Base-by-base conservation (phyloP, 2,888 invertebrate genomes). In the Drosophila siamana region DNA sequence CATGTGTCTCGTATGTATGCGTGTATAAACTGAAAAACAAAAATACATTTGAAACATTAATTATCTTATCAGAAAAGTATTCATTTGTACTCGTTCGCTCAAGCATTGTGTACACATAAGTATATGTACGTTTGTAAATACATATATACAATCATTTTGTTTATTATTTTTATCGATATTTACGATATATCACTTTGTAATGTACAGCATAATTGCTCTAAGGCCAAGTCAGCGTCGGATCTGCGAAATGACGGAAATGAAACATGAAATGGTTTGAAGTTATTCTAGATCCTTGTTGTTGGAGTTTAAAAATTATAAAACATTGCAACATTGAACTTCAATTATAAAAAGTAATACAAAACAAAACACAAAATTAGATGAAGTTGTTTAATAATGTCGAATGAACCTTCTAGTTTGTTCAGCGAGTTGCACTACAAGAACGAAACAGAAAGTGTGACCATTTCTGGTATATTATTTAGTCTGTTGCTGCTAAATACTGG, bases 11-110 rank as follows among this genome's bases (percentile, higher is more conserved):
- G 33, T 11, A 30, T 60, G 33, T 55, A 52, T 46, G 30, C 55
- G 52, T 71, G 61, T 47, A 54, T 44, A 22, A 47, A 51, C 57
- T 66, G 59, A 62, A 59, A 74, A 47, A 62, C 78, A 66, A 47
- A 30, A 61, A 77, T 63, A 47, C 59, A 77, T 66, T 74, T 59
- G 62, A 51, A 52, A 72, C 74, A 74, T 63, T 60, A 74, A 59
- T 77, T 66, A 74, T 74, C 74, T 74, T 74, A 74, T 74, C 74
- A 62, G 47, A 59, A 54, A n/a, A 54, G 61, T 71, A 48, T 71
- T 61, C 52, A 71, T 71, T 70, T 59, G 50, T 74, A 40, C 65
- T 77, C 61, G 57, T 71, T 72, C 66, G 56, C 60, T 68, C 74
- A 57, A 65, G 72, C 71, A 65, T 47, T 50, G 38, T 69, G 40